Percentiles rank a stretch among this genome's conserved stretches.
Conservation (phyloP, 2,797 vertebrate species). For the Rhabdophis nuchalis region DNA sequence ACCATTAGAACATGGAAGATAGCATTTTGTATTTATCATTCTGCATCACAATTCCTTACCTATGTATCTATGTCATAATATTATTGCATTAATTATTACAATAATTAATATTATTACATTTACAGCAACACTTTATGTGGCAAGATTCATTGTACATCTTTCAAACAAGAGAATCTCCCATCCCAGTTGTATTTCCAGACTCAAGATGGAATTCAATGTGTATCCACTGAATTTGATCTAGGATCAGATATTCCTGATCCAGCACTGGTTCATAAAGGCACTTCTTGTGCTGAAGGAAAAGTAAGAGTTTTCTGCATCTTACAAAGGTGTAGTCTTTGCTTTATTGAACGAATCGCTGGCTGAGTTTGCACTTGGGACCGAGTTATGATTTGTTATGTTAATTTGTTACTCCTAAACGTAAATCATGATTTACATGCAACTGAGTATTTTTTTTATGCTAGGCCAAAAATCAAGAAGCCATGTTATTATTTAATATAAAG, state of each 20-base stretch:
- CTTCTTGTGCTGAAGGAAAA: constrained; percentile 77
- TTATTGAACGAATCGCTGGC: not conserved
- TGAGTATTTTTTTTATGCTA: not conserved
- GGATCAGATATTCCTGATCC: constrained; percentile 84
- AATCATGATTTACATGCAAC: not conserved
- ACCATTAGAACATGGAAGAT: not conserved
- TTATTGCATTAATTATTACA: too few species aligned
- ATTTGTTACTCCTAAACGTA: not conserved
- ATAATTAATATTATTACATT: not conserved
- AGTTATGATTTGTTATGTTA: not conserved
- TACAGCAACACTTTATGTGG: constrained; percentile 82
- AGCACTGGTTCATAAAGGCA: constrained; percentile 79
- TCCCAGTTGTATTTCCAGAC: constrained; percentile 48
- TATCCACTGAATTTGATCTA: constrained; percentile 80
- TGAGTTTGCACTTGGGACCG: not conserved
- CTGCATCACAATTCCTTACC: not conserved
- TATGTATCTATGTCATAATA: not conserved
- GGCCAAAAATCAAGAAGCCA: not conserved
- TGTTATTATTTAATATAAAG: not conserved
- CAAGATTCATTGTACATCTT: constrained; percentile 83
- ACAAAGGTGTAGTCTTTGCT: not conserved
- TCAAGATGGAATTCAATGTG: constrained; percentile 57
- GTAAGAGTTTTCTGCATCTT: constrained; percentile 61
- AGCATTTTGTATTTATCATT: not conserved
- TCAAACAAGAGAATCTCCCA: constrained; percentile 61